Evolutionary conservation across 2,888 invertebrate species (phyloP), one percentile per base, ranked within the genome.

Genomic region (Ditylenchus weischeri): DNA sequence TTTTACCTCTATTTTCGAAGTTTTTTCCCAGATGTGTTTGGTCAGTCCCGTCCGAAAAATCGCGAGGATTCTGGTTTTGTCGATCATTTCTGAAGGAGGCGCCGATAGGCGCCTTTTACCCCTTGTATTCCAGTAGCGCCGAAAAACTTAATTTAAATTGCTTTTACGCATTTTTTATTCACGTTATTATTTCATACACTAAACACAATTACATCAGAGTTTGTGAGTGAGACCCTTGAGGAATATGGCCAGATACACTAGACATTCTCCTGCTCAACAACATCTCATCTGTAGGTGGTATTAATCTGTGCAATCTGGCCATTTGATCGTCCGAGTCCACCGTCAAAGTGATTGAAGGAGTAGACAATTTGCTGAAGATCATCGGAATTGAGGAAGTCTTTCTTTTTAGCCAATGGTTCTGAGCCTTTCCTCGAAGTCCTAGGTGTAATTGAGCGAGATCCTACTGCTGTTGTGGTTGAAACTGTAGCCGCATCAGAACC

Each of bases 221-320:
- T 43, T 43, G 43, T 43, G 43, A 43, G 43, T 43, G 43, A 43
- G 3, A 43, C 2, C 43, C 29, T 5, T 29, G 43, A 43, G 43
- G 43, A 43, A 10, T 10, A 54, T 54, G 11, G 54, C 54, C n/a
- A 21, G 54, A 23, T 23, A 54, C 29, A 29, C 29, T 54, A 54
- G 54, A 54, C 54, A 54, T 54, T 54, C 54, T 21, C 13, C 54
- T 54, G 54, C 54, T 66, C 48, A 66, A 29, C 19, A 66, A 19
- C 49, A 60, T 54, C 18, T 65, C 66, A 35, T 66, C 66, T 19
- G 66, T 63, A 13, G 58, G 49, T 8, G 66, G 66, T 19, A 66
- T 66, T 15, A 66, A 47, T 36, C 62, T 61, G 10, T 66, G 64
- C 29, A 66, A 15, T 23, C 29, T 54, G 29, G 10, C 21, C 21